Evolutionary conservation across 2,797 vertebrate species (phyloP).

Genomic region (Ceryle rudis): DNA sequence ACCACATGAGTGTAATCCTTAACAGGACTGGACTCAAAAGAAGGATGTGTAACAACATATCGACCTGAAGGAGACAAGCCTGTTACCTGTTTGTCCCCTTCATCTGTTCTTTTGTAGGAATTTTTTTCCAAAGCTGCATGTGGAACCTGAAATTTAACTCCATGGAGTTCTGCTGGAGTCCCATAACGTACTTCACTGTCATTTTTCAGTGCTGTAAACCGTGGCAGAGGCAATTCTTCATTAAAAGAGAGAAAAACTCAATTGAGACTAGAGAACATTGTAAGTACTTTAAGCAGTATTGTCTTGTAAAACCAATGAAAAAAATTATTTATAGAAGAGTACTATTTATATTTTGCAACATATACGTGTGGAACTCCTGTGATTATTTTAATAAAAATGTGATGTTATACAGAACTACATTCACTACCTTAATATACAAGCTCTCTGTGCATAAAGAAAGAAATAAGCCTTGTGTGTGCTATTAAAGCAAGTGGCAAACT

Average conservation of each 20-base stretch:
- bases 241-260: conserved; percentile 65
- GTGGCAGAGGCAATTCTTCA: conserved; percentile 91
- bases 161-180: conserved; percentile 79
- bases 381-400: conserved; percentile 17
- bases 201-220: conserved; percentile 87
- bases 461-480: not conserved
- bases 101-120: conserved; percentile 83
- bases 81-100: conserved; percentile 86
- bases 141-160: conserved; percentile 76
- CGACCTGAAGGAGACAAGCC: not conserved
- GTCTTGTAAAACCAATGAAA: not conserved
- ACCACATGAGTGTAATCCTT: not conserved
- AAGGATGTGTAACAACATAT: not conserved
- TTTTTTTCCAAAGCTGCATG: conserved; percentile 81
- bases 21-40: not conserved
- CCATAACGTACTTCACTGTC: conserved; percentile 84
- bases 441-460: not conserved
- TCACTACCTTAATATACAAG: not conserved
- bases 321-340: not conserved
- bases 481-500: not conserved
- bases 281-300: conserved; percentile 5
- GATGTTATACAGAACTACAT: not conserved
- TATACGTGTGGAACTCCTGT: not conserved
- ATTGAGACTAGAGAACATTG: conserved; percentile 28
- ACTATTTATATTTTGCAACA: not conserved